These are phyloP conservation scores for Drymodes brunneopygia DNA, from an alignment of 2,113 vertebrate genomes.

Conservation along the genomic window DNA sequence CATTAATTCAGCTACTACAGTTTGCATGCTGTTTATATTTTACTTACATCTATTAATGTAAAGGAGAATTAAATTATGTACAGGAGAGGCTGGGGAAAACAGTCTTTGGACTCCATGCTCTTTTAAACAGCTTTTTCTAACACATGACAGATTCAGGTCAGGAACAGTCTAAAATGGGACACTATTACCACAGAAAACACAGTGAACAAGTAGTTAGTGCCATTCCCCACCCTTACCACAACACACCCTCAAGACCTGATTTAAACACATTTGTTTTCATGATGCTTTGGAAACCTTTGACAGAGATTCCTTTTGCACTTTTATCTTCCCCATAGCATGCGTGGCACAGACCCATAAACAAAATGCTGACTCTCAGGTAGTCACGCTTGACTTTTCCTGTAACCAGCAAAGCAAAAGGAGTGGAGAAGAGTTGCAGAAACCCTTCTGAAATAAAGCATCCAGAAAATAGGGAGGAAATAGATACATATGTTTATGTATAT, in stretches of 20 bases:
- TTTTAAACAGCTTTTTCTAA: not conserved
- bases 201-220: not conserved
- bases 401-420: not conserved
- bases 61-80: not conserved
- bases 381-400: not conserved
- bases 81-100: not conserved
- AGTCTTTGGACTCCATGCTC: not conserved
- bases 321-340: not conserved
- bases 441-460: not conserved
- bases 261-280: not conserved
- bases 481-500: not conserved
- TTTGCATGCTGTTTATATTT: not conserved
- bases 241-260: not conserved
- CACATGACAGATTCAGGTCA: constrained; percentile 46
- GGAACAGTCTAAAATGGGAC: constrained; percentile 19
- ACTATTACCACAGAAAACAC: not conserved
- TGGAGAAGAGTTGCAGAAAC: not conserved
- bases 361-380: not conserved
- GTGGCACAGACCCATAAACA: not conserved
- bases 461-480: not conserved
- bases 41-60: not conserved
- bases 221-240: not conserved
- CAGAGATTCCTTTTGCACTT: not conserved
- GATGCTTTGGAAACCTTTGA: not conserved
- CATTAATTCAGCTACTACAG: not conserved